Evolutionary conservation across 2,888 invertebrate species (phyloP).

Genomic region (Tolmerus cingulatus): DNA sequence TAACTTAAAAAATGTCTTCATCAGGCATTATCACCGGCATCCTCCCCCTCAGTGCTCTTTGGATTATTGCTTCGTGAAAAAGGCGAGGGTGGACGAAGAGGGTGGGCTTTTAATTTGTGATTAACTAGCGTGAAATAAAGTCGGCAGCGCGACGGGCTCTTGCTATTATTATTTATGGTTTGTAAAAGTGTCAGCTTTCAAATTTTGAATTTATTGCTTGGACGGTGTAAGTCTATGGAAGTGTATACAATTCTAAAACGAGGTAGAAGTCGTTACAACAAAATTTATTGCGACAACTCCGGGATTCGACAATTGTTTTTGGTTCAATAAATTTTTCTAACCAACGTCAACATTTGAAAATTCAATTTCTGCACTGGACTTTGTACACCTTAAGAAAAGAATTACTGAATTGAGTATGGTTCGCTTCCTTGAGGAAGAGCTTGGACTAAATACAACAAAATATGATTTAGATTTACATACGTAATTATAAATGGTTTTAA

Average conservation of each 20-base stretch:
- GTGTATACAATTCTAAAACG: background rate
- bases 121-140: slow-evolving; percentile 48
- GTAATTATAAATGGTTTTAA: background rate
- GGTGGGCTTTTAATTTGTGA: slow-evolving; percentile 1
- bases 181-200: background rate
- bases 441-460: too few relatives aligned
- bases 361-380: background rate
- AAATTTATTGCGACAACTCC: background rate
- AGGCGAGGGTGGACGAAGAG: background rate
- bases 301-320: background rate
- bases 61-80: background rate
- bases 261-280: background rate
- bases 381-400: too few relatives aligned
- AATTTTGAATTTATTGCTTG: background rate
- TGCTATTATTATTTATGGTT: slow-evolving; percentile 16
- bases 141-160: background rate
- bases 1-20: slow-evolving; percentile 45
- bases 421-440: too few relatives aligned
- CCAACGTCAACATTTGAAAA: background rate
- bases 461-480: too few relatives aligned
- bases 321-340: background rate
- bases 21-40: slow-evolving; percentile 15
- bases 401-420: too few relatives aligned
- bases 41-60: background rate
- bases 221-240: background rate